A percentile compares a stretch with the other conserved stretches of the same genome.
phyloP scores from a whole-genome alignment of 2,888 invertebrate species.

The Hyppa rectilinea region DNA sequence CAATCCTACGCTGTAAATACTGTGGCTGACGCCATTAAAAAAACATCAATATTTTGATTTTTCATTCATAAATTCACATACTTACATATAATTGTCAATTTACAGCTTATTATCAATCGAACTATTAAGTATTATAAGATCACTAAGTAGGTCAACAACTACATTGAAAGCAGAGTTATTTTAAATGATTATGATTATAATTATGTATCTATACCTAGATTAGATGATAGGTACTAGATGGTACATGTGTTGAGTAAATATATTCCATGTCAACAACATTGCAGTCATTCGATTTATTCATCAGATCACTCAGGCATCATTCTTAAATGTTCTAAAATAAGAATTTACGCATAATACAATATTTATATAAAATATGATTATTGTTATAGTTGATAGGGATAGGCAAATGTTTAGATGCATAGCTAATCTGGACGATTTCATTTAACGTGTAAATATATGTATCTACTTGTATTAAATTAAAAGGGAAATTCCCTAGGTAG shows the following conservation, averaged over 20 bases:
- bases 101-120: conserved; percentile 65
- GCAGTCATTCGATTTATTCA: conserved; percentile 66
- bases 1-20: conserved; percentile 60
- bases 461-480: conserved; percentile 66
- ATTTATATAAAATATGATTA: conserved; percentile 64
- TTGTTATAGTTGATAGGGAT: conserved; percentile 76
- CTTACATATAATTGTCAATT: conserved; percentile 72
- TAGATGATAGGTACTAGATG: conserved; percentile 63
- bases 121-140: conserved; percentile 63
- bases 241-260: conserved; percentile 58
- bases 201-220: conserved; percentile 65
- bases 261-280: conserved; percentile 46
- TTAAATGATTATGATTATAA: conserved; percentile 54
- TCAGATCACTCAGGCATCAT: conserved; percentile 64
- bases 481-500: conserved; percentile 43
- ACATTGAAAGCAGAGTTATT: conserved; percentile 43
- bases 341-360: conserved; percentile 58
- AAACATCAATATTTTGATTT: conserved; percentile 44
- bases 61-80: conserved; percentile 51
- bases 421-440: conserved; percentile 53
- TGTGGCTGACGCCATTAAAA: conserved; percentile 41
- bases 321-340: conserved; percentile 66
- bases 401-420: conserved; percentile 70
- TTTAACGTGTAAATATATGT: conserved; percentile 72
- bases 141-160: conserved; percentile 63